These are phyloP conservation scores for Strongylocentrotus purpuratus DNA, from an alignment of 35 echinoderm and acorn worm species.

Conservation along the genomic window DNA sequence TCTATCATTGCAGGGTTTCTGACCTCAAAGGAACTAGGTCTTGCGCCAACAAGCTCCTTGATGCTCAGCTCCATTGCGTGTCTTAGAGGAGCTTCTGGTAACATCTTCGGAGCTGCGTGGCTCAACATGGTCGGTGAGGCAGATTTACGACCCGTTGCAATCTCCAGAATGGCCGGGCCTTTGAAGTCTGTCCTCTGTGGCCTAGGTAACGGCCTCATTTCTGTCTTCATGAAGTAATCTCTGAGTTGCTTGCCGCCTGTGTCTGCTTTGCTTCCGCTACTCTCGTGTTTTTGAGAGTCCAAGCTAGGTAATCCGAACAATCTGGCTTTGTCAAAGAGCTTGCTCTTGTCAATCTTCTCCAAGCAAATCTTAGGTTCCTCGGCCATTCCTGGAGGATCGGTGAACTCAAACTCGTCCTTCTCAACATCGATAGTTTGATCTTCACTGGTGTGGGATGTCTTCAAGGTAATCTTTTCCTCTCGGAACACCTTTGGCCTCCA, in stretches of 20 bases:
- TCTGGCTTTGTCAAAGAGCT: slow-evolving; percentile 39
- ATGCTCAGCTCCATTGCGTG: not conserved
- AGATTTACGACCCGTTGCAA: not conserved
- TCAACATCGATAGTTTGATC: slow-evolving; percentile 36
- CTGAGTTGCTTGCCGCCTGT: not conserved
- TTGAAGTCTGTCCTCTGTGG: not conserved
- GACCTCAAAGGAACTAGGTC: not conserved
- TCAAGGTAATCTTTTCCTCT: slow-evolving; percentile 25
- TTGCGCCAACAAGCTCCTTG: not conserved
- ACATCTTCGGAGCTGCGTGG: not conserved
- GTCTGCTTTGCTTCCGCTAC: not conserved
- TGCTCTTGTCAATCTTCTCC: slow-evolving; percentile 47
- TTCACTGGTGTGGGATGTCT: slow-evolving; percentile 13
- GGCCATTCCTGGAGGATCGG: not conserved
- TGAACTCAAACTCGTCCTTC: slow-evolving; percentile 51
- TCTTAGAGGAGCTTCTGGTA: not conserved
- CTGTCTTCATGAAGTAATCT: not conserved
- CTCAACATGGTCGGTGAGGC: not conserved
- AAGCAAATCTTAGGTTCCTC: slow-evolving; percentile 46
- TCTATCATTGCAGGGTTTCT: not conserved
- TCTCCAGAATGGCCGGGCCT: not conserved
- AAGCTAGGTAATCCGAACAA: not conserved
- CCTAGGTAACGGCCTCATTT: not conserved
- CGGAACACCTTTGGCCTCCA: not conserved
- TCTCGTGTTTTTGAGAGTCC: not conserved